Base-by-base conservation (phyloP, 2,797 vertebrate species). In the Nasua narica region DNA sequence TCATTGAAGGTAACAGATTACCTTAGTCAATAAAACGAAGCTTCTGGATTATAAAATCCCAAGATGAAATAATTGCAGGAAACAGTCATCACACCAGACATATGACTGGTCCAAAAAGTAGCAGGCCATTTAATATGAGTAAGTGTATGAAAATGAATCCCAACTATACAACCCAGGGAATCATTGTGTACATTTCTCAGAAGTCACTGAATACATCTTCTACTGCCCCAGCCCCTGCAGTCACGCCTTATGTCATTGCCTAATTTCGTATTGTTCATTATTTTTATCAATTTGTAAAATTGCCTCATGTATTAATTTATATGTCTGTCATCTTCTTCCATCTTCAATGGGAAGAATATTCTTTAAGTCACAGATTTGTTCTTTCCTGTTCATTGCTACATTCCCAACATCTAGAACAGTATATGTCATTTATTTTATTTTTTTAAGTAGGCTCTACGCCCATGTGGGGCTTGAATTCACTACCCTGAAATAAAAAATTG, bases 41-140 rank as follows among this genome's bases (percentile, higher is more conserved):
- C n/a, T 85, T 93, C 87, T 54, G 32, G 32, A 54, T 93, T 88
- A 35, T 95, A 76, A 60, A 89, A 90, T 72, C 37, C 35, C 74
- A 82, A 58, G 21, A 14, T 56, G 70, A 84, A 90, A 78, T 72
- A 77, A 29, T 67, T 54, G 27, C n/a, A 32, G 78, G 40, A 81
- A 94, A 27, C 78, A 87, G 29, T 52, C 32, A 43, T 74, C 52
- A 56, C 65, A 46, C 65, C 72, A 84, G 56, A 8, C 35, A 54
- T 40, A 1, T 40, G 48, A 82, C 37, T 52, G 35, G 50, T 65
- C 54, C 90, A 43, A 90, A 93, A 87, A 87, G 19, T 70, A 81
- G 72, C 21, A 88, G 35, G 35, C n/a, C 32, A 72, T 50, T 90
- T 78, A 37, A 70, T 40, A 23, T 67, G 37, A 87, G 13, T 52